Evolutionary conservation across 1,140 invertebrate genomes (phyloP).

Genomic region (Procambarus virginalis): DNA sequence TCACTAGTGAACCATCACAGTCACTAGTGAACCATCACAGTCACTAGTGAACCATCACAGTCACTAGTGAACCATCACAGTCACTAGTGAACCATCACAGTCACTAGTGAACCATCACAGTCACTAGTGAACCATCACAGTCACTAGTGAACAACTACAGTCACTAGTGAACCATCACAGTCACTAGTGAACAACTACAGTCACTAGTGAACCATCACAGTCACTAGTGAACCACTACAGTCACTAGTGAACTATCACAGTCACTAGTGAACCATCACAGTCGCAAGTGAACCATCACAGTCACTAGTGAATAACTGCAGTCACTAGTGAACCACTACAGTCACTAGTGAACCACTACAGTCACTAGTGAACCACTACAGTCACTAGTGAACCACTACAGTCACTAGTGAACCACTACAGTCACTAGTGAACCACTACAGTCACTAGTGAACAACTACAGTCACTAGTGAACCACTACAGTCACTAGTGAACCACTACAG

Average conservation of each 20-base stretch:
- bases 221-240: too few species aligned
- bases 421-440: background rate
- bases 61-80: background rate
- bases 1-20: background rate
- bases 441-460: background rate
- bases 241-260: too few species aligned
- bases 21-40: background rate
- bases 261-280: too few species aligned
- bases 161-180: too few species aligned
- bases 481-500: too few species aligned
- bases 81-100: too few species aligned
- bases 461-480: too few species aligned
- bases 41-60: background rate
- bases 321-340: background rate
- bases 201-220: too few species aligned
- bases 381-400: background rate
- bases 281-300: too few species aligned
- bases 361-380: background rate
- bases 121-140: background rate
- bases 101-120: too few species aligned
- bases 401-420: background rate
- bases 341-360: background rate
- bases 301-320: too few species aligned
- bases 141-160: background rate
- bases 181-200: too few species aligned